Base-by-base conservation (phyloP, 2,888 invertebrate genomes). In the Lasiommata megera region DNA sequence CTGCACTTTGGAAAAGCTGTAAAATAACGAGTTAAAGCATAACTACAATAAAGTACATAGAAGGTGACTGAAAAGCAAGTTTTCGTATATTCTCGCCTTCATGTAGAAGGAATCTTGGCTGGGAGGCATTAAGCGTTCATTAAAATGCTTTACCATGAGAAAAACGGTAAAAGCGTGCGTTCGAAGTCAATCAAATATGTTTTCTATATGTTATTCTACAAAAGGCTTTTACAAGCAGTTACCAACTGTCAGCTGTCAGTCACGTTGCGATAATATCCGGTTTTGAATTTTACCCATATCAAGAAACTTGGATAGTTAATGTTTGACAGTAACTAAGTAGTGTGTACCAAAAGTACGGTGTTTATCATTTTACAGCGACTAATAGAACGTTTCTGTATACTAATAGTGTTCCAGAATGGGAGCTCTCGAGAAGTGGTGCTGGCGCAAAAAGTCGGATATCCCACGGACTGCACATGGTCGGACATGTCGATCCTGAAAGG, bases 131-230 rank as follows among this genome's bases (percentile, higher is more conserved):
- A 29, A 46, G 28, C 12, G 29, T 46, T 46, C 46, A 46, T 46
- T 31, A 46, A 46, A 44, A 44, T 28, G 12, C 8, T 31, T 17
- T 31, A 11, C 46, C 11, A 46, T 11, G 46, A 11, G 46, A 46
- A 46, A 46, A 46, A 46, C 29, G 44, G 14, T 29, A 12, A 29
- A 46, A 46, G 46, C 46, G 14, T 29, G 46, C 29, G 16, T 6
- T 17, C 31, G 11, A 16, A 46, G 46, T 46, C 46, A 46, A 31
- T 46, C 46, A 46, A 31, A 46, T 46, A 46, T 46, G 46, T 46
- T 46, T 46, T 46, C 46, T 29, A 5, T 46, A 46, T 46, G 46
- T 46, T 46, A 14, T 6, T 6, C 14, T 29, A 29, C 14, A 46
- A 44, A 46, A 31, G 31, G 46, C 46, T 16, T 31, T 31, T 46